These are phyloP conservation scores for Synanthedon tipuliformis DNA, from an alignment of 2,888 invertebrate species.

Conservation along the genomic window DNA sequence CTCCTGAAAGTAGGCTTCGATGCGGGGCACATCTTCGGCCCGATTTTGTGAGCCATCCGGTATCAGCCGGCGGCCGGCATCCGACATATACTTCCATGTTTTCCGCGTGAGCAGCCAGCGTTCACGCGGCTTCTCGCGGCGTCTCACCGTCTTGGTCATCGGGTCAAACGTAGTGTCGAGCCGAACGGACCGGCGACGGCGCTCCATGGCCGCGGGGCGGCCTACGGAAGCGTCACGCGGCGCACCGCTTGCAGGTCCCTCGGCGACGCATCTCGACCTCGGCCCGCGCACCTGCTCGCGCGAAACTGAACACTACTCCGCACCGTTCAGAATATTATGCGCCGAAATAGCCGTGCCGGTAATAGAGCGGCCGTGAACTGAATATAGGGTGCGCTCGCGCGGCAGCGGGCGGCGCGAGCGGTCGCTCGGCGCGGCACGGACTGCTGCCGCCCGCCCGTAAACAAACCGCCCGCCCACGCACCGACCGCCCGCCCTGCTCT, in stretches of 20 bases:
- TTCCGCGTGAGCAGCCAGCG: conserved; percentile 89
- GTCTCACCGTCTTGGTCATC: conserved; percentile 71
- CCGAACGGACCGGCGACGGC: conserved; percentile 42
- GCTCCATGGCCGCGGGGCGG: conserved; percentile 45
- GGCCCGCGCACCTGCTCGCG: conserved; percentile 56
- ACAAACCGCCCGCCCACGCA: conserved; percentile 25
- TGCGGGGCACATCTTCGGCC: conserved; percentile 80
- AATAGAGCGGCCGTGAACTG: conserved; percentile 68
- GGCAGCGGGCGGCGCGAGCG: conserved; percentile 20
- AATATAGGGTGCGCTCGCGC: conserved; percentile 48
- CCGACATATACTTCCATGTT: conserved; percentile 94
- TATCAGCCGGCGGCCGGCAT: conserved; percentile 85
- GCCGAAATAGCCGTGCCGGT: conserved; percentile 61
- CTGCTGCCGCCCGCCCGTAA: conserved; percentile 24
- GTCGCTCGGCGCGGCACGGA: conserved; percentile 14
- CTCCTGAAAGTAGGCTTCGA: conserved; percentile 87
- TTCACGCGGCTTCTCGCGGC: conserved; percentile 75
- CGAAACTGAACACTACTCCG: conserved; percentile 54
- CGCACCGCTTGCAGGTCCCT: conserved; percentile 9
- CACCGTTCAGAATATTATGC: conserved; percentile 54
- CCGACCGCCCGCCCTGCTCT: conserved; percentile 11
- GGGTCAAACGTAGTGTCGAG: conserved; percentile 61
- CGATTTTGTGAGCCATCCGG: conserved; percentile 83
- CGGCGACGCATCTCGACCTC: conserved; percentile 29
- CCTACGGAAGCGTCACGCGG: conserved; percentile 18